These are phyloP conservation scores for Triplophysa siluroides DNA, from an alignment of 2,113 vertebrate species.

Conservation along the genomic window DNA sequence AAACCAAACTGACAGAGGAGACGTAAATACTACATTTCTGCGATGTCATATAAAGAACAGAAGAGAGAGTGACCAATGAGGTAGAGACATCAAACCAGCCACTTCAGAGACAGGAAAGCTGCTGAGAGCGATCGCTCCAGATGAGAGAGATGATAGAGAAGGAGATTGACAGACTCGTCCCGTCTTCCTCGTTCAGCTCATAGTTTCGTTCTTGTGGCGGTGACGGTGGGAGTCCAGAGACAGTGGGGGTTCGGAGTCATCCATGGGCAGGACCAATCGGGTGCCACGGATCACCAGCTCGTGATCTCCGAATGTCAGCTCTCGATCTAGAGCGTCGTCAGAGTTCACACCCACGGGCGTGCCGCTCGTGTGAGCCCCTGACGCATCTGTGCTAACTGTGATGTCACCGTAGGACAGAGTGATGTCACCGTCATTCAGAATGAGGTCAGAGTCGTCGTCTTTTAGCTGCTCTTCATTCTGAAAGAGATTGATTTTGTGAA, in stretches of 20 bases:
- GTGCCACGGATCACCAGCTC: slow-evolving; percentile 94
- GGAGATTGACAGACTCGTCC: slow-evolving; percentile 29
- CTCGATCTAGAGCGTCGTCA: slow-evolving; percentile 83
- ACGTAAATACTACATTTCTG: slow-evolving; percentile 16
- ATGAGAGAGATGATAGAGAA: slow-evolving; percentile 24
- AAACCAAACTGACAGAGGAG: slow-evolving; percentile 58
- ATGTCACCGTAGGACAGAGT: slow-evolving; percentile 91
- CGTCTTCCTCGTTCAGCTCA: slow-evolving; percentile 37
- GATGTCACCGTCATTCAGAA: slow-evolving; percentile 90
- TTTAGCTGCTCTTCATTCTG: slow-evolving; percentile 94
- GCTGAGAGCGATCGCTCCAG: slow-evolving; percentile 41
- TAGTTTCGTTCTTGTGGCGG: slow-evolving; percentile 29
- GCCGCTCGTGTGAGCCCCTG: slow-evolving; percentile 62
- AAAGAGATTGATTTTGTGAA: slow-evolving; percentile 3
- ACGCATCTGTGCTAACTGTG: slow-evolving; percentile 81
- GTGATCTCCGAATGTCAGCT: slow-evolving; percentile 86
- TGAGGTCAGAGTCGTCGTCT: slow-evolving; percentile 96
- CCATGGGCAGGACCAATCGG: slow-evolving; percentile 93
- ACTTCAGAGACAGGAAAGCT: slow-evolving; percentile 36
- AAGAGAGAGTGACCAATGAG: slow-evolving; percentile 45
- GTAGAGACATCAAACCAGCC: slow-evolving; percentile 53
- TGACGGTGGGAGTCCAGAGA: slow-evolving; percentile 63
- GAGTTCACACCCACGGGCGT: slow-evolving; percentile 53
- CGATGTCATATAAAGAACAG: slow-evolving; percentile 17
- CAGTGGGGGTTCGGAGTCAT: slow-evolving; percentile 87